These are phyloP conservation scores for Petroica traversi DNA, from an alignment of 2,113 vertebrate genomes.

Conservation along the genomic window DNA sequence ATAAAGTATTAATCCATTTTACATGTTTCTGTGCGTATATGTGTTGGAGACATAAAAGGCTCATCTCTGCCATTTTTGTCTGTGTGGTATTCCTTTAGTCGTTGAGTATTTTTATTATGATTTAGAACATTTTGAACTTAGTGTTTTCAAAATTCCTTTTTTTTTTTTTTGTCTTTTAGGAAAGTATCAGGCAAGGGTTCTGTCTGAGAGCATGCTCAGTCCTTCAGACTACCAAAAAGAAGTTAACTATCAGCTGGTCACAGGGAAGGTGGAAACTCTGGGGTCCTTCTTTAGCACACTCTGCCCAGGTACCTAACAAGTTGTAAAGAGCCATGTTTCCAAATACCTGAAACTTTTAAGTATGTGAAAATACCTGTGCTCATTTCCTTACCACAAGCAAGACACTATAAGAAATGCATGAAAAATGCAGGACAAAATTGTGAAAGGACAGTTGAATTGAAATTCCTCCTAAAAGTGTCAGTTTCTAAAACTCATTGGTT, in stretches of 20 bases:
- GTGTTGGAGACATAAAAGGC: background rate
- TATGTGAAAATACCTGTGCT: background rate
- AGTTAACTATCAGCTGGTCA: constrained; percentile 87
- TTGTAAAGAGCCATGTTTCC: background rate
- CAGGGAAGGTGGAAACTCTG: constrained; percentile 85
- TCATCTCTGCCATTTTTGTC: background rate
- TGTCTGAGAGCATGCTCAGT: constrained; percentile 89
- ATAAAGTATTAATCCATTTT: background rate
- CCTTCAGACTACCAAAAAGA: constrained; percentile 88
- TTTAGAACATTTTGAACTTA: background rate
- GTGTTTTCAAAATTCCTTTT: background rate
- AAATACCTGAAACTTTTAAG: background rate
- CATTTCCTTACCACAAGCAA: background rate
- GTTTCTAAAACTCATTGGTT: background rate
- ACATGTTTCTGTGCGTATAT: background rate
- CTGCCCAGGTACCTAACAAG: constrained; percentile 80
- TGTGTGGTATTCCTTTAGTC: background rate
- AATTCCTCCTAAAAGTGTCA: background rate
- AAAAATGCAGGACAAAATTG: background rate
- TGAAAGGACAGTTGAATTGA: background rate
- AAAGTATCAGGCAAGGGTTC: constrained; percentile 89
- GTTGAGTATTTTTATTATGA: background rate
- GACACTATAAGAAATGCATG: background rate
- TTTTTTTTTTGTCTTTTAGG: constrained; percentile 72
- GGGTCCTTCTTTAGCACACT: constrained; percentile 87